Evolutionary conservation across 2,113 vertebrate genomes (phyloP), one percentile per base, ranked within the genome.

Genomic region (Myotis davidii): DNA sequence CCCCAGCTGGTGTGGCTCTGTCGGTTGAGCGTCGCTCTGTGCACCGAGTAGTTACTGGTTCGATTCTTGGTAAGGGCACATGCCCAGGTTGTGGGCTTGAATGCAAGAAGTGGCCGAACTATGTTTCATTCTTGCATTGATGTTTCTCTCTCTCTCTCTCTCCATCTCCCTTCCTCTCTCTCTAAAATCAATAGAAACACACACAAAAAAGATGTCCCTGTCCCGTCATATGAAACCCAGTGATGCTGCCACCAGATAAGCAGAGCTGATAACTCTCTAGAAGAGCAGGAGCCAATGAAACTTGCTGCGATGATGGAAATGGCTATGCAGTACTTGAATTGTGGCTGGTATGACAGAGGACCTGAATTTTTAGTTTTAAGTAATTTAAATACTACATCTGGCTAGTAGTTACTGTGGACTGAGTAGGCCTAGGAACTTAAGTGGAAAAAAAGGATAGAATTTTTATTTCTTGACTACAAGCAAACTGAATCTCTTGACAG

Each of bases 391-490:
- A 52, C 54, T 8, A 78, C 45, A 81, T 5, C 82, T 45, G 82
- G 69, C 27, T 72, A 65, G n/a, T 73, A 37, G 45, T 77, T 59
- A 83, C 37, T 10, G 9, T 7, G 14, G 20, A 69, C 0, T 17
- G 4, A 10, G 1, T 32, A 59, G 21, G 17, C 52, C 18, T 34
- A 82, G 37, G 37, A 37, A 52, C 25, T 83, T 88, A 21, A 83
- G 70, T 74, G 92, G 56, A 70, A 32, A 37, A 23, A 91, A 84
- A 52, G 95, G 69, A 48, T 2, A 92, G 90, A 97, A 97, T 90
- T 86, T 86, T 3, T 82, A 85, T 76, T 79, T 87, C 25, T 91
- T 9, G 3, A 39, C 20, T 69, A 25, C 3, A 4, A 93, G 82
- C 61, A 82, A 79, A 16, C 18, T 0, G 21, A 73, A 13, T 54